Conservation (phyloP, 2,888 invertebrate species). For the Lycia hirtaria region DNA sequence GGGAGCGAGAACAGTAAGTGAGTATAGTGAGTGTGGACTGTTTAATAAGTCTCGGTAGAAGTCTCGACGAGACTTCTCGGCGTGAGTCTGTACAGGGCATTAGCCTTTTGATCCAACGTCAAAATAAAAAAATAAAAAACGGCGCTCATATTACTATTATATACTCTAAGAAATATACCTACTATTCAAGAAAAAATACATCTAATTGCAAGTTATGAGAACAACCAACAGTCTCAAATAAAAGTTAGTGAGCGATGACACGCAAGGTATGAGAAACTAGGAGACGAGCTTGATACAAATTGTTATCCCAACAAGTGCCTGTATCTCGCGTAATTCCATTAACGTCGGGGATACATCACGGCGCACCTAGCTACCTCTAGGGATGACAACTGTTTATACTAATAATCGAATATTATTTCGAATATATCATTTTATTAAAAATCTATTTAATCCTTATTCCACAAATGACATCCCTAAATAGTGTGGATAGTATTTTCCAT, state of each 20-base stretch:
- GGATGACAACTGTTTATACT: neutral
- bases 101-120: too few relatives aligned
- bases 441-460: too few relatives aligned
- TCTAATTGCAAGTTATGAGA: neutral
- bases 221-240: constrained; percentile 16
- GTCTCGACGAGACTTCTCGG: too few relatives aligned
- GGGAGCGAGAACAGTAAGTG: too few relatives aligned
- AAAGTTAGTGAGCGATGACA: constrained; percentile 21
- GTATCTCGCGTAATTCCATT: constrained; percentile 73
- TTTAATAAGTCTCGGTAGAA: too few relatives aligned
- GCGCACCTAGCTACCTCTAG: constrained; percentile 38
- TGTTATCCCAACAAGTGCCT: constrained; percentile 62
- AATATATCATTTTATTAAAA: too few relatives aligned
- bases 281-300: constrained; percentile 52
- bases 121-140: neutral
- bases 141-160: neutral
- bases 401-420: neutral
- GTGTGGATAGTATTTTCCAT: too few relatives aligned
- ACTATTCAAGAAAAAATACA: constrained; percentile 1
- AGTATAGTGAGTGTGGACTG: too few relatives aligned
- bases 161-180: neutral
- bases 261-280: constrained; percentile 30
- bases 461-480: too few relatives aligned
- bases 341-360: constrained; percentile 74
- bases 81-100: too few relatives aligned